phyloP scores from a whole-genome alignment of 1,140 invertebrate species.

The Orius insidiosus region DNA sequence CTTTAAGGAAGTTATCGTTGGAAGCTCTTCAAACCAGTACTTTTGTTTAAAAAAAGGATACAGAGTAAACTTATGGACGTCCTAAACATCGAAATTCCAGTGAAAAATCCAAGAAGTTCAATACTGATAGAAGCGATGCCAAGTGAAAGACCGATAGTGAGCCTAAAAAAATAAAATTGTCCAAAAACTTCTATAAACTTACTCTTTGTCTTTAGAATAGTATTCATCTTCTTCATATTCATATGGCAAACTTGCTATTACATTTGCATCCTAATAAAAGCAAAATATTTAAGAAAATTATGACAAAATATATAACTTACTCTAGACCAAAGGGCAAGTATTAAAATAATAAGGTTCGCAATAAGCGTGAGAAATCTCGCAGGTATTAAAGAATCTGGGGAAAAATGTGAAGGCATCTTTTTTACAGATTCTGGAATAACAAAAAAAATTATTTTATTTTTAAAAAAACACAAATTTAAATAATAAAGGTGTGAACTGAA shows the following conservation, averaged over 20 bases:
- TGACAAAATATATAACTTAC: conserved; percentile 12
- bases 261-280: conserved; percentile 12
- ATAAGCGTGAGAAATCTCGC: conserved; percentile 13
- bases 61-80: conserved; percentile 12
- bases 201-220: conserved; percentile 13
- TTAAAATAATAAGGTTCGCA: conserved; percentile 14
- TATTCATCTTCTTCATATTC: conserved; percentile 14
- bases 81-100: conserved; percentile 15
- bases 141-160: conserved; percentile 12
- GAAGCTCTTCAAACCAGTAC: too few relatives aligned
- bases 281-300: not conserved
- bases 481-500: too few relatives aligned
- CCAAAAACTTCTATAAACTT: not conserved
- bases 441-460: too few relatives aligned
- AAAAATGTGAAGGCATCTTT: not conserved
- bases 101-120: conserved; percentile 15
- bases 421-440: too few relatives aligned
- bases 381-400: conserved; percentile 13
- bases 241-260: conserved; percentile 13
- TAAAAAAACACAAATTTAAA: too few relatives aligned
- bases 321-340: conserved; percentile 14
- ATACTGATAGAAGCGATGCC: conserved; percentile 13
- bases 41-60: conserved; percentile 18
- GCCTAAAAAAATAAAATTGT: conserved; percentile 10
- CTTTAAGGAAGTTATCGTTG: too few relatives aligned